A percentile compares a stretch with the other conserved stretches of the same genome.
These are phyloP conservation scores for Cyphomyrus plagiostoma DNA, from an alignment of 2,113 vertebrate genomes.

Conservation along the genomic window DNA sequence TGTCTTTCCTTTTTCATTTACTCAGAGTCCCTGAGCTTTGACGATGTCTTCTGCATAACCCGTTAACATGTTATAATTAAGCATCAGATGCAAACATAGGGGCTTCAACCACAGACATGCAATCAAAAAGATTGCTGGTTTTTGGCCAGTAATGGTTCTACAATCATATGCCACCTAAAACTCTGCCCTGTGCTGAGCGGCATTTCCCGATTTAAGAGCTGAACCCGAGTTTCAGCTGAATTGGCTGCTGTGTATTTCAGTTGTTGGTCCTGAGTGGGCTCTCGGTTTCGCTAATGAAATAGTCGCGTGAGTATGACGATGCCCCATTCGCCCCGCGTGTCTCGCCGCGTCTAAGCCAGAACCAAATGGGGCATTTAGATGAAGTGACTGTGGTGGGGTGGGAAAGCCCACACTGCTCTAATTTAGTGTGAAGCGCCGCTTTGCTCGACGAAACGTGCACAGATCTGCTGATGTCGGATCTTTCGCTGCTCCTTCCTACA, in stretches of 20 bases:
- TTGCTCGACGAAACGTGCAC: neutral
- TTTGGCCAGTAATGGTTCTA: neutral
- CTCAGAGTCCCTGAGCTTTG: neutral
- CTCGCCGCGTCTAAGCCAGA: conserved; percentile 24
- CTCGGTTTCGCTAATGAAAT: conserved; percentile 34
- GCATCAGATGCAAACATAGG: neutral
- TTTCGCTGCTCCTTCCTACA: neutral
- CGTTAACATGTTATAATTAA: neutral
- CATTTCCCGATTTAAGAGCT: neutral
- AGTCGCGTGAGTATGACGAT: conserved; percentile 25
- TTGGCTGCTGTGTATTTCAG: conserved; percentile 7
- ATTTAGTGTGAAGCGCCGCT: conserved; percentile 14
- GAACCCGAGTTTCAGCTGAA: conserved; percentile 8
- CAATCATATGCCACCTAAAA: neutral
- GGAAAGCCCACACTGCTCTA: conserved; percentile 14
- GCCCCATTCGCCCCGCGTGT: neutral
- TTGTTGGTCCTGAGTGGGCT: conserved; percentile 20
- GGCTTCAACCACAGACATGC: neutral
- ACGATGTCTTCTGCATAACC: neutral
- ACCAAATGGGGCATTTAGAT: conserved; percentile 33
- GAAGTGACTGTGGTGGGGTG: conserved; percentile 24
- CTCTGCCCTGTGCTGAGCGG: neutral
- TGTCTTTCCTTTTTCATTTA: neutral
- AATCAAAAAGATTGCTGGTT: neutral
- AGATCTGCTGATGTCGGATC: neutral